Conservation (phyloP, 2,113 vertebrate species). For the Melanocharis versteri region DNA sequence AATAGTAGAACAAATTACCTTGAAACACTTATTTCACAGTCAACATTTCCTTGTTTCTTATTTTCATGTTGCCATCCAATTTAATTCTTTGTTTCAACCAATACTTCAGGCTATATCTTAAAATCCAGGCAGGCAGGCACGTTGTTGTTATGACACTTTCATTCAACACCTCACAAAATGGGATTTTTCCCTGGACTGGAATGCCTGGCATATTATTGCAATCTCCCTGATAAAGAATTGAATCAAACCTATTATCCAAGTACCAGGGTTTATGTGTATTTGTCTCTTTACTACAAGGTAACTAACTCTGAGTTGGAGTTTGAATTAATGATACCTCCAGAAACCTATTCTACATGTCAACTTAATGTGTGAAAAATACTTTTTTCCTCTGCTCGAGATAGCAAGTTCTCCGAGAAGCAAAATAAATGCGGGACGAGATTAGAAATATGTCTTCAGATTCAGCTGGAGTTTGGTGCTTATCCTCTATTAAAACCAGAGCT, state of each 20-base stretch:
- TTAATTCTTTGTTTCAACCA: not conserved
- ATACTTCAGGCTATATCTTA: not conserved
- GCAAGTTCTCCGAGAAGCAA: not conserved
- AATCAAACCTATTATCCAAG: not conserved
- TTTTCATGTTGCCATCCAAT: not conserved
- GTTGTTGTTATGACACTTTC: not conserved
- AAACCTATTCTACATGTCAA: not conserved
- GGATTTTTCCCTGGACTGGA: not conserved
- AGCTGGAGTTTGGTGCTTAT: constrained; percentile 29
- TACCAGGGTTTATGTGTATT: not conserved
- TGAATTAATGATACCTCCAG: constrained; percentile 27
- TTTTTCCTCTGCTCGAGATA: not conserved
- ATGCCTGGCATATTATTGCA: not conserved
- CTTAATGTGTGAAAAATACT: not conserved
- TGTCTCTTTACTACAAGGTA: not conserved
- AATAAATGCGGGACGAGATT: not conserved
- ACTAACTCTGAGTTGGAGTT: constrained; percentile 14
- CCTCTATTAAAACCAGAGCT: constrained; percentile 46
- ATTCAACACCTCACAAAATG: not conserved
- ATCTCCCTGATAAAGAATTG: not conserved
- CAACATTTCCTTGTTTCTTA: constrained; percentile 4
- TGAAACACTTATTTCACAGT: constrained; percentile 25
- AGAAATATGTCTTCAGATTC: constrained; percentile 22
- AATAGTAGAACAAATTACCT: constrained; percentile 9
- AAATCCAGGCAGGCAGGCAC: not conserved